Percentiles rank a stretch among this genome's conserved stretches.
These are phyloP conservation scores for Ceratina australensis DNA, from an alignment of 1,140 invertebrate genomes.

Conservation along the genomic window DNA sequence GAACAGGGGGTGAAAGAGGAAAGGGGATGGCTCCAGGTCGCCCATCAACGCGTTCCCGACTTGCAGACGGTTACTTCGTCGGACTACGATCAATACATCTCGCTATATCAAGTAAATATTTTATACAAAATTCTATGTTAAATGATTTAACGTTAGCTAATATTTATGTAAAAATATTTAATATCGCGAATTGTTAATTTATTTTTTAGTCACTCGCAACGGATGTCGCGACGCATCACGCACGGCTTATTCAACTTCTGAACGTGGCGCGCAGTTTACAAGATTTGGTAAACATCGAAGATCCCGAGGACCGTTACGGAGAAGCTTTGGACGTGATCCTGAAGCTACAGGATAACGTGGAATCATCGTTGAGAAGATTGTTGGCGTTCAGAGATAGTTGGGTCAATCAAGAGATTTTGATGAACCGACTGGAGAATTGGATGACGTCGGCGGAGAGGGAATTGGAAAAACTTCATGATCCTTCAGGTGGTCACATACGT, in stretches of 20 bases:
- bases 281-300: conserved; percentile 85
- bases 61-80: conserved; percentile 87
- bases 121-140: no score
- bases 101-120: conserved; percentile 84
- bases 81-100: conserved; percentile 91
- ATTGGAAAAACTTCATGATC: conserved; percentile 78
- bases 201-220: conserved; percentile 83
- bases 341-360: conserved; percentile 86
- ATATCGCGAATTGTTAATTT: background rate
- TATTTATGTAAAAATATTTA: background rate
- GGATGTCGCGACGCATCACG: conserved; percentile 88
- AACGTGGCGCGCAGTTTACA: conserved; percentile 87
- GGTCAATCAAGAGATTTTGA: conserved; percentile 85
- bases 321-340: conserved; percentile 85
- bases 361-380: conserved; percentile 84
- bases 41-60: conserved; percentile 89
- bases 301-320: conserved; percentile 85
- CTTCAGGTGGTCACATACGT: conserved; percentile 85
- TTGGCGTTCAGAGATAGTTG: conserved; percentile 88
- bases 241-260: conserved; percentile 86
- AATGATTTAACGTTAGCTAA: no score
- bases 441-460: conserved; percentile 86
- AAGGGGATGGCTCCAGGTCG: conserved; percentile 88
- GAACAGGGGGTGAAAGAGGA: conserved; percentile 91
- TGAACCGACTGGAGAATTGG: conserved; percentile 87